Evolutionary conservation across 2,888 invertebrate species (phyloP).

Genomic region (Aromia moschata): DNA sequence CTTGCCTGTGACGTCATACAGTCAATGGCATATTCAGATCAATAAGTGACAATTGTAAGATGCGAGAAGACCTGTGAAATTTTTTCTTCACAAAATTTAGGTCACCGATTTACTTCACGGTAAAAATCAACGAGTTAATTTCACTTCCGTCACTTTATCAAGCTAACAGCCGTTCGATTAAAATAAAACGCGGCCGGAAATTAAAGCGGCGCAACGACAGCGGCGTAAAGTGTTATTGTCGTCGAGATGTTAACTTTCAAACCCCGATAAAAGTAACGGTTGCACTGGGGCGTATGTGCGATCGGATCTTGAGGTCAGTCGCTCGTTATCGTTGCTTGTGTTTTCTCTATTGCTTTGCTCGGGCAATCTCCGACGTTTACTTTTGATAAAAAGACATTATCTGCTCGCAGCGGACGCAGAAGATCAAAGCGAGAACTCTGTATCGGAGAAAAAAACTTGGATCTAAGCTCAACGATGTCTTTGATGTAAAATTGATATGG

Average conservation of each 20-base stretch:
- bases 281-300: constrained; percentile 18
- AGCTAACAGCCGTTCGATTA: constrained; percentile 6
- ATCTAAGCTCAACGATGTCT: no score
- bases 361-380: constrained; percentile 5
- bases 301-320: constrained; percentile 11
- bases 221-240: constrained; percentile 19
- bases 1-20: no score
- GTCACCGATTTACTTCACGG: no score
- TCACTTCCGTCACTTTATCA: neutral
- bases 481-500: no score
- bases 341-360: constrained; percentile 16
- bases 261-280: constrained; percentile 25
- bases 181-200: constrained; percentile 18
- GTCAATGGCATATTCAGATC: no score
- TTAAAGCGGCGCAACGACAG: constrained; percentile 6
- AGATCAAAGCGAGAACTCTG: no score
- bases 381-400: constrained; percentile 3
- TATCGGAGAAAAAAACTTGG: no score
- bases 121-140: no score
- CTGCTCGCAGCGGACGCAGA: no score
- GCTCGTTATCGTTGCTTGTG: constrained; percentile 21
- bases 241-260: constrained; percentile 10
- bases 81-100: no score
- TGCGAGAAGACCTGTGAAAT: no score
- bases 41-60: no score